A percentile compares a stretch with the other conserved stretches of the same genome.
Evolutionary conservation across 2,888 invertebrate species (phyloP).

Genomic region (Apeira syringaria): DNA sequence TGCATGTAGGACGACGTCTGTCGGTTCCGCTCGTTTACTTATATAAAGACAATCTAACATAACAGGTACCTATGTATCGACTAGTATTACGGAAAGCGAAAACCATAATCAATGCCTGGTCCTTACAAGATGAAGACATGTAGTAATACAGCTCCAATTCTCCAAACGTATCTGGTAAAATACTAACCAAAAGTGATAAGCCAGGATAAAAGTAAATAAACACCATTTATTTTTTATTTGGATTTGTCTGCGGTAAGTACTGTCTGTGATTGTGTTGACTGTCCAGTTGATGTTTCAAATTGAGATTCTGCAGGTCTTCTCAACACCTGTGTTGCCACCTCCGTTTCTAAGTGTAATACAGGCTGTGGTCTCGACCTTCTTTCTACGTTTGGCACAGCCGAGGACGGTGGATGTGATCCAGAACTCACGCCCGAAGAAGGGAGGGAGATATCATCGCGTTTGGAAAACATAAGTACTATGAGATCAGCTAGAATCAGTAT

Average conservation of each 20-base stretch:
- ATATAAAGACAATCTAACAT: no score
- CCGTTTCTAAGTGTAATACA: neutral
- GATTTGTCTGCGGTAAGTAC: neutral
- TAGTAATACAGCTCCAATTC: no score
- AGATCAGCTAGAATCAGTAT: constrained; percentile 56
- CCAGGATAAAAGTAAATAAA: neutral
- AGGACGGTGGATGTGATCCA: neutral
- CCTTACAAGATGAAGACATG: no score
- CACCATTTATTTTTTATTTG: neutral
- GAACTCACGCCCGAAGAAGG: neutral
- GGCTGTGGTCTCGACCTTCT: neutral
- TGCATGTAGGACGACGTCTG: no score
- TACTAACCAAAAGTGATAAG: no score
- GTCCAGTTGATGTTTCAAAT: neutral
- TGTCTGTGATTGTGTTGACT: neutral
- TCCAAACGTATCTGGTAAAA: no score
- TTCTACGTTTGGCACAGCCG: neutral
- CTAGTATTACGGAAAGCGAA: no score
- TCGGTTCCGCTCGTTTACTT: no score
- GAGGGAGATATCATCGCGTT: constrained; percentile 32
- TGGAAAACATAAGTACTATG: constrained; percentile 48
- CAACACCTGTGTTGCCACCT: neutral
- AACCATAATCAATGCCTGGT: no score
- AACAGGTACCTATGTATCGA: no score
- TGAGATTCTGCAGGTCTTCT: neutral